Evolutionary conservation across 2,888 invertebrate species (phyloP).

Genomic region (Horisme vitalbata): DNA sequence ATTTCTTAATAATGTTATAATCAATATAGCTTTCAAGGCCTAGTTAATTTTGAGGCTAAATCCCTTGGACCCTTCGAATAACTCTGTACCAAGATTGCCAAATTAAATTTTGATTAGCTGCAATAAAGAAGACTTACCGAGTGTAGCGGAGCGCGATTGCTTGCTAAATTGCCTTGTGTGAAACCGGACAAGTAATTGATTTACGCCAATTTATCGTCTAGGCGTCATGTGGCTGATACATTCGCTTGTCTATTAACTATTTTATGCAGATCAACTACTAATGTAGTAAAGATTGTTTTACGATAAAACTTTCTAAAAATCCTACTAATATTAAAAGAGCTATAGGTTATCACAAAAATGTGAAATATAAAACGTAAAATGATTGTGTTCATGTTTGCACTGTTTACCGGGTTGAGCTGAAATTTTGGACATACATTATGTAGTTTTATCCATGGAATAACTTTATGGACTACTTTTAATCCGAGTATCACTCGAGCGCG

Average conservation of each 20-base stretch:
- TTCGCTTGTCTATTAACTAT: neutral
- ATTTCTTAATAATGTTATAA: neutral
- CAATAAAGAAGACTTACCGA: conserved; percentile 21
- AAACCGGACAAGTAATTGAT: conserved; percentile 26
- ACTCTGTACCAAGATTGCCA: conserved; percentile 1
- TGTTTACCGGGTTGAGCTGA: no score
- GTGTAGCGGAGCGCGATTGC: conserved; percentile 9
- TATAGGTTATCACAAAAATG: no score
- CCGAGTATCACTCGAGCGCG: no score
- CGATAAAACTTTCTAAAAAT: no score
- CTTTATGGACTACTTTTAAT: no score
- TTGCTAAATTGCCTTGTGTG: conserved; percentile 14
- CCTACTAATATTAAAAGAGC: no score
- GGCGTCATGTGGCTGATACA: neutral
- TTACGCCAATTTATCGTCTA: conserved; percentile 18
- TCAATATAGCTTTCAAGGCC: conserved; percentile 1
- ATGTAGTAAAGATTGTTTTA: neutral
- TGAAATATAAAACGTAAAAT: no score
- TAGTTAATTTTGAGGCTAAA: conserved; percentile 6
- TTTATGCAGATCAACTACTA: no score
- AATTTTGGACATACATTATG: no score
- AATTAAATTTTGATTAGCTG: conserved; percentile 19
- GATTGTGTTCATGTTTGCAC: no score
- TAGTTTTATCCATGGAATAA: no score
- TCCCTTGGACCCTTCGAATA: neutral